phyloP scores from a whole-genome alignment of 2,797 vertebrate species.

The Sus cebifrons region DNA sequence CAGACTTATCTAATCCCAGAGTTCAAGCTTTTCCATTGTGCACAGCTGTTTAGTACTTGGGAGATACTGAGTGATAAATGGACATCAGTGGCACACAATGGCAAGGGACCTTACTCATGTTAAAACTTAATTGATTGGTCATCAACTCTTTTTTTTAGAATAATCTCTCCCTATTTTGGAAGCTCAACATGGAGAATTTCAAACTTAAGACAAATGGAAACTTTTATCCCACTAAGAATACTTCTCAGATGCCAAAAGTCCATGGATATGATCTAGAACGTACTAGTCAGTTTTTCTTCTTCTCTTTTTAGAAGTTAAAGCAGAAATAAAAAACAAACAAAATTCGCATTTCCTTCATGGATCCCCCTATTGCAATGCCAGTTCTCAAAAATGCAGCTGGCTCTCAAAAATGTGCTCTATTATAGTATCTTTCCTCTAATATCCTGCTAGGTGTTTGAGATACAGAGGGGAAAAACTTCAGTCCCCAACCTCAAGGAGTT shows the following conservation, averaged over 20 bases:
- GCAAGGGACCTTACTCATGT: not conserved
- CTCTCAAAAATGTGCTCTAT: not conserved
- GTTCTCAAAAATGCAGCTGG: not conserved
- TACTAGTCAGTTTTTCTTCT: not conserved
- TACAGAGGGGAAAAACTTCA: not conserved
- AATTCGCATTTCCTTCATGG: not conserved
- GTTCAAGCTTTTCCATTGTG: not conserved
- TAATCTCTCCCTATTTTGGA: slow-evolving; percentile 16
- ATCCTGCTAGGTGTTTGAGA: not conserved
- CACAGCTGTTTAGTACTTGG: not conserved
- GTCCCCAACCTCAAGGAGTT: not conserved
- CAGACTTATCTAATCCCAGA: not conserved
- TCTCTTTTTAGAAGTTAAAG: slow-evolving; percentile 37
- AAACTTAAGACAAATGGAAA: slow-evolving; percentile 45
- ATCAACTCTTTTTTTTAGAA: not conserved
- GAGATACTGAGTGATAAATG: not conserved
- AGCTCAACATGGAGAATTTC: not conserved
- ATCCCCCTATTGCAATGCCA: not conserved
- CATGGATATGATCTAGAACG: not conserved
- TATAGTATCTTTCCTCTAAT: not conserved
- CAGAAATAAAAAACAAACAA: not conserved
- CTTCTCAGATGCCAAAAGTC: not conserved
- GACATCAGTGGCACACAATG: not conserved
- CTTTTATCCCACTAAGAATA: not conserved
- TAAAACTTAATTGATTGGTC: not conserved